Evolutionary conservation across 2,888 invertebrate genomes (phyloP).

Genomic region (Atrina japonica): DNA sequence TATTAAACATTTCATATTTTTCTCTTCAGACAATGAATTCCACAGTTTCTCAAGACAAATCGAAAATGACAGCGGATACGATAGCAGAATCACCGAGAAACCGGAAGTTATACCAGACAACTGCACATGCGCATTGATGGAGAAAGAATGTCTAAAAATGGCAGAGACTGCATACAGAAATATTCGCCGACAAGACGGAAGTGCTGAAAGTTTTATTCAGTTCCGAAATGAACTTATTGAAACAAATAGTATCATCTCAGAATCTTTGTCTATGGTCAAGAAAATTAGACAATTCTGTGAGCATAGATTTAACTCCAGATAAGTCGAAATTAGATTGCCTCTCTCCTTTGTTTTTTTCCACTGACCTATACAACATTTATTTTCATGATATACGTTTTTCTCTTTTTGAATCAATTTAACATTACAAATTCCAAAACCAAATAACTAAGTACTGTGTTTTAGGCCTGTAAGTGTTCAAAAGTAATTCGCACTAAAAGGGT

Average conservation of each 20-base stretch:
- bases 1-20: no score
- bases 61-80: background rate
- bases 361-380: no score
- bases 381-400: no score
- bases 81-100: slow-evolving; percentile 25
- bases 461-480: no score
- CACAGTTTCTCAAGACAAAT: slow-evolving; percentile 6
- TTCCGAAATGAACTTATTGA: slow-evolving; percentile 63
- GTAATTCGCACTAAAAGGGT: no score
- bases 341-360: no score
- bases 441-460: no score
- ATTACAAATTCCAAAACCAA: no score
- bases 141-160: slow-evolving; percentile 65
- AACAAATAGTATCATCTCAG: slow-evolving; percentile 62
- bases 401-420: no score
- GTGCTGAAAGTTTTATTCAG: slow-evolving; percentile 60
- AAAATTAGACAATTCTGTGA: slow-evolving; percentile 64
- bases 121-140: slow-evolving; percentile 69
- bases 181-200: slow-evolving; percentile 58
- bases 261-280: slow-evolving; percentile 60
- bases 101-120: slow-evolving; percentile 45
- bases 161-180: slow-evolving; percentile 65
- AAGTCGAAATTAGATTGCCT: no score
- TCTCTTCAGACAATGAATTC: slow-evolving; percentile 3
- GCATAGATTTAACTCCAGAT: slow-evolving; percentile 47